A percentile compares a stretch with the other conserved stretches of the same genome.
Evolutionary conservation across 2,113 vertebrate genomes (phyloP).

Genomic region (Heptranchias perlo): DNA sequence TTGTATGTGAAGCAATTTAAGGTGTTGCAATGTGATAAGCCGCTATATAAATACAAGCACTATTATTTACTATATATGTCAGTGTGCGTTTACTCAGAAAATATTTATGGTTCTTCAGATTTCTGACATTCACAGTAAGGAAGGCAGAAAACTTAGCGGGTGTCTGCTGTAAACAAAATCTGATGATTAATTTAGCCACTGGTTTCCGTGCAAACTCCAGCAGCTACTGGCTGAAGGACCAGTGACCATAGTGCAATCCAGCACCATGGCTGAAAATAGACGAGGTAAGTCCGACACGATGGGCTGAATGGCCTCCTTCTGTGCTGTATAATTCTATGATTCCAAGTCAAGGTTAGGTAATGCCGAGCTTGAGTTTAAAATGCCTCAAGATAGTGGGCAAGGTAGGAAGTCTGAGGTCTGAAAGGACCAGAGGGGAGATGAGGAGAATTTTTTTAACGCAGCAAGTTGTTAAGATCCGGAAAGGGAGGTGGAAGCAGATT

Average conservation of each 20-base stretch:
- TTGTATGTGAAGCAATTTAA: neutral
- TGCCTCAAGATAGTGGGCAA: no score
- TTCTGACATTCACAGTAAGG: neutral
- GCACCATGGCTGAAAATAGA: no score
- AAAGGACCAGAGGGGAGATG: neutral
- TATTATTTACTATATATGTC: neutral
- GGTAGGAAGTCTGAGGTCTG: neutral
- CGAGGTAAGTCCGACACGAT: neutral
- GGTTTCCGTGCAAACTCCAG: no score
- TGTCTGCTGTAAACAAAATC: neutral
- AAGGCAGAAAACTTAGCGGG: neutral
- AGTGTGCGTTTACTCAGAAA: neutral
- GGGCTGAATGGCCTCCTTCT: neutral
- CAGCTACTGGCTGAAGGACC: no score
- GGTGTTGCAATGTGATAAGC: neutral
- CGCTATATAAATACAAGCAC: neutral
- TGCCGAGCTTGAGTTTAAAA: neutral
- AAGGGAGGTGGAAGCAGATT: neutral
- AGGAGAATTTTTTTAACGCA: neutral
- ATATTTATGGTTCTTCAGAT: neutral
- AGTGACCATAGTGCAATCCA: no score
- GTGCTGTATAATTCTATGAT: neutral
- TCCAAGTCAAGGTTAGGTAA: no score
- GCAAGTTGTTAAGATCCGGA: neutral
- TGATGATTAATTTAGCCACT: neutral